Evolutionary conservation across 2,797 vertebrate genomes (phyloP), one percentile per base, ranked within the genome.

Genomic region (Gastrophryne carolinensis): DNA sequence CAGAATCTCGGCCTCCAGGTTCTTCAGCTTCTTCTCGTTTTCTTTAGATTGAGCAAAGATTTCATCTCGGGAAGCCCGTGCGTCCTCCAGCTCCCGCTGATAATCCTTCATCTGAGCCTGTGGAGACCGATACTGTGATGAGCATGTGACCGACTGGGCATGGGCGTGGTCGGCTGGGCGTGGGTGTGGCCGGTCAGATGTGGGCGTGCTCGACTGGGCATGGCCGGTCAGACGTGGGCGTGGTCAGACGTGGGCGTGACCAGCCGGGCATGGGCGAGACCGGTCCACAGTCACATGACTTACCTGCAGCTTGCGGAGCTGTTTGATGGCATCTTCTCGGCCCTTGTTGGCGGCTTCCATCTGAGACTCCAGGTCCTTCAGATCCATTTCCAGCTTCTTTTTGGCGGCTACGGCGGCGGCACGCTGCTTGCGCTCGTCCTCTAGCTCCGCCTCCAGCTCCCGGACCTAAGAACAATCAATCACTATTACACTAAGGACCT

Each of bases 61-160:
- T 73, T 99, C 98, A n/a, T 99, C 98, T 64, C 98, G 90, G 65
- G 97, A 98, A 0, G 95, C 90, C 3, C 96, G 90, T 0, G 96
- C 95, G 44, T 99, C 98, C 74, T 99, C 97, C 80, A 99, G 82
- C 85, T 99, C 97, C 73, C 97, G 90, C 67, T 98, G 97, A 74
- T 98, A 98, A 80, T 99, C 98, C 80, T 99, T 99, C 95, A 95
- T 96, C 77, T 99, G 98, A 58, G 95, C 94, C 97, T 99, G 85
- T 5, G 2, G 15, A 49, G 11, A 47, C n/a, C n/a, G n/a, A n/a
- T n/a, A n/a, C n/a, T n/a, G n/a, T n/a, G n/a, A n/a, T n/a, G n/a
- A n/a, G n/a, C n/a, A n/a, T n/a, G n/a, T n/a, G n/a, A n/a, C n/a
- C n/a, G n/a, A n/a, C n/a, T n/a, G n/a, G n/a, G n/a, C n/a, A n/a